These are phyloP conservation scores for Caenorhabditis briggsae DNA, from an alignment of 1,140 invertebrate genomes.

Conservation along the genomic window DNA sequence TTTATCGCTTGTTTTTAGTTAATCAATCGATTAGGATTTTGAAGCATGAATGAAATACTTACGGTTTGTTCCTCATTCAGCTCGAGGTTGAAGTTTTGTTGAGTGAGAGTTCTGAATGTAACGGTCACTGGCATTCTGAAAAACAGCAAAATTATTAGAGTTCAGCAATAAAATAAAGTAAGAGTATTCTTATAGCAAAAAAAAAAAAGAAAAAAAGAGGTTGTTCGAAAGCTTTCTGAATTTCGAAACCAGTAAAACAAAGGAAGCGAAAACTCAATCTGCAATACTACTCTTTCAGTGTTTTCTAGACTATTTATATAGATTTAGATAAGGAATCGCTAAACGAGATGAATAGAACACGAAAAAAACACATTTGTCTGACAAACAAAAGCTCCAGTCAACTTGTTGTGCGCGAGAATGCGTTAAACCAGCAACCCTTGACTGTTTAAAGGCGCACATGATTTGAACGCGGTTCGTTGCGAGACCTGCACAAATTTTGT, in stretches of 20 bases:
- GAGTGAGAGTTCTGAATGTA: constrained; percentile 62
- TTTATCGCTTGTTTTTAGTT: neutral
- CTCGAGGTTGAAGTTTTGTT: constrained; percentile 54
- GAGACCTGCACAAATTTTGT: constrained; percentile 41
- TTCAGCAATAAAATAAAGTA: too few species aligned
- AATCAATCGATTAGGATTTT: neutral
- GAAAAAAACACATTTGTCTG: neutral
- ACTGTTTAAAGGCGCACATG: constrained; percentile 48
- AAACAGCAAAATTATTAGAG: neutral
- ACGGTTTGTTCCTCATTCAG: constrained; percentile 50
- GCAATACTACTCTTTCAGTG: too few species aligned
- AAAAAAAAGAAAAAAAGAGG: too few species aligned
- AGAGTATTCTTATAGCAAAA: too few species aligned
- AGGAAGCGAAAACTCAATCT: too few species aligned
- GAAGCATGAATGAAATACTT: constrained; percentile 9
- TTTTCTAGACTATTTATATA: too few species aligned
- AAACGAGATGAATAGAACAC: neutral
- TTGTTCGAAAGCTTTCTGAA: too few species aligned
- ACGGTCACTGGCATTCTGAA: constrained; percentile 29
- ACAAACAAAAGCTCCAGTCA: neutral
- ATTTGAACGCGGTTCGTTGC: constrained; percentile 30
- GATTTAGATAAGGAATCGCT: too few species aligned
- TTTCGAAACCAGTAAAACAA: too few species aligned
- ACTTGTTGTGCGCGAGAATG: neutral
- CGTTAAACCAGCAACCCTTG: neutral